These are phyloP conservation scores for Axea sp. DNA, from an alignment of 2,888 invertebrate genomes.

Conservation along the genomic window DNA sequence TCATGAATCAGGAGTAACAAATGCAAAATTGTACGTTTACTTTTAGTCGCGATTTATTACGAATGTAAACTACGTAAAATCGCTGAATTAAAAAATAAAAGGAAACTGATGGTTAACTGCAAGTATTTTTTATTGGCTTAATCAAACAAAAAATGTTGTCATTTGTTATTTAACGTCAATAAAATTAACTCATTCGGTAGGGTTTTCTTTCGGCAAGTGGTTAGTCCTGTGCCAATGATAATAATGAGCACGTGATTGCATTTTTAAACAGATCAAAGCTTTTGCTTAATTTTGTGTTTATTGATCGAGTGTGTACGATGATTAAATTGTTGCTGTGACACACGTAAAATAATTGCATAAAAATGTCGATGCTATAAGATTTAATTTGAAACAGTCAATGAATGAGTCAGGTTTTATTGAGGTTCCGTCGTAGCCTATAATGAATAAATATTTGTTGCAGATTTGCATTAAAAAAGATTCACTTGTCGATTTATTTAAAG, in stretches of 20 bases:
- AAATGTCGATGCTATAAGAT: slow-evolving; percentile 1
- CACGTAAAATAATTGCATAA: slow-evolving; percentile 16
- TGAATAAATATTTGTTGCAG: slow-evolving; percentile 31
- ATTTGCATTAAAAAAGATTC: slow-evolving; percentile 26
- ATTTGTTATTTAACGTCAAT: no score
- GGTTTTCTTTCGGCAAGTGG: no score
- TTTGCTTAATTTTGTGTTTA: slow-evolving; percentile 12
- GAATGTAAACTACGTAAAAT: no score
- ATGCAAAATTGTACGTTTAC: slow-evolving; percentile 8
- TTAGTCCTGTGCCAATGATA: no score
- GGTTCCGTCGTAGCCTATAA: neutral
- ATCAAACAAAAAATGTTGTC: no score
- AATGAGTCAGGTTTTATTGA: slow-evolving; percentile 21
- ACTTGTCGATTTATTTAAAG: slow-evolving; percentile 19
- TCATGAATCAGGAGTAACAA: slow-evolving; percentile 10
- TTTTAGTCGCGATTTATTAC: neutral
- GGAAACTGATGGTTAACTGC: no score
- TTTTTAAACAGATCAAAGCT: no score
- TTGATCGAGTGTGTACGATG: slow-evolving; percentile 4
- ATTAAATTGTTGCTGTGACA: slow-evolving; percentile 4
- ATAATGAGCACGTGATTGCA: no score
- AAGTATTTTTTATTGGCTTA: no score
- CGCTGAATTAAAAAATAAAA: no score
- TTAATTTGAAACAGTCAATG: slow-evolving; percentile 22
- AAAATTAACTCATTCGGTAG: no score